A percentile compares a stretch with the other conserved stretches of the same genome.
Conservation (phyloP, 2,113 vertebrate genomes). For the Melanerpes formicivorus region DNA sequence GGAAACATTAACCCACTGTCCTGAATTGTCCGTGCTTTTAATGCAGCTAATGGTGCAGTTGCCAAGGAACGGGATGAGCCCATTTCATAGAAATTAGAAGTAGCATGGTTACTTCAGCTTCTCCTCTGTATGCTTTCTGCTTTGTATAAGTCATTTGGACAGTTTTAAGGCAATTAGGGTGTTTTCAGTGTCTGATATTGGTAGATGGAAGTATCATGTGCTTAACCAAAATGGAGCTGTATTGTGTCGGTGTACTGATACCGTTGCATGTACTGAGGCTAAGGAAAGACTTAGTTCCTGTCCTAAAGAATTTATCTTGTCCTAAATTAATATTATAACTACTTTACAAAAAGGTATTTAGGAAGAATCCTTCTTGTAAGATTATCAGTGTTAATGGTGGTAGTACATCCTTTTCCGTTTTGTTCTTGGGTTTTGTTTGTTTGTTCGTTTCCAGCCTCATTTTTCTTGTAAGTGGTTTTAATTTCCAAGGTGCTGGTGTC, state of each 20-base stretch:
- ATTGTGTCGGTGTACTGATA: neutral
- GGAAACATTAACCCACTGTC: conserved; percentile 11
- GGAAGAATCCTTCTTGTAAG: neutral
- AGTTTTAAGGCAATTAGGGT: neutral
- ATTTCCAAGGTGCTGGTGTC: neutral
- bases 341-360: neutral
- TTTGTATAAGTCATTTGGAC: neutral
- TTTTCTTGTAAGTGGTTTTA: neutral
- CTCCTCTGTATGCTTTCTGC: neutral
- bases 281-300: neutral
- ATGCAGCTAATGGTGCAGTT: neutral
- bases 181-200: neutral
- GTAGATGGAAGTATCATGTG: neutral
- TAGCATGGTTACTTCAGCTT: neutral
- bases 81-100: neutral
- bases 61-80: neutral
- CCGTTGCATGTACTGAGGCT: neutral
- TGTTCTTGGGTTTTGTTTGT: no score
- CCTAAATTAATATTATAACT: neutral
- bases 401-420: neutral
- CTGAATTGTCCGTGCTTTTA: conserved; percentile 8
- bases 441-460: neutral
- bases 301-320: neutral
- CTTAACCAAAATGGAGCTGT: neutral
- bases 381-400: neutral